A percentile compares a stretch with the other conserved stretches of the same genome.
phyloP scores from a whole-genome alignment of 2,888 invertebrate species.

The Leistus spinibarbis region DNA sequence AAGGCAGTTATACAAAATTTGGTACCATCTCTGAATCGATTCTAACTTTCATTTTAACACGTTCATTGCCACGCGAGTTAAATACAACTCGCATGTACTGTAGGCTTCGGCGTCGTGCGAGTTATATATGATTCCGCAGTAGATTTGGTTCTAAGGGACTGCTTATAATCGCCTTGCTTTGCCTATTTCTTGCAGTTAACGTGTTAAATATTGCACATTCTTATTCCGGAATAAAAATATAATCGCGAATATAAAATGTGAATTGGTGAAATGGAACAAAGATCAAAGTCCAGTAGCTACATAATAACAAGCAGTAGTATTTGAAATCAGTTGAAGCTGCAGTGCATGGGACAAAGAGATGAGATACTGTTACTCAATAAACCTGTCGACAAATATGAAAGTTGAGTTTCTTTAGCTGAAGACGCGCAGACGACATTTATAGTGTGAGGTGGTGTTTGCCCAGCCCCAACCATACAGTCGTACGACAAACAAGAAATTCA shows the following conservation, averaged over 20 bases:
- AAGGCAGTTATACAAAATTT: no score
- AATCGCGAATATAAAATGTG: not conserved
- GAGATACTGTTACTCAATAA: not conserved
- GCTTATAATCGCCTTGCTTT: no score
- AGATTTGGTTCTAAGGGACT: no score
- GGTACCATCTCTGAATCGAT: no score
- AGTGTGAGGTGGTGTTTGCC: not conserved
- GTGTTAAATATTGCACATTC: no score
- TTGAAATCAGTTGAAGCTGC: not conserved
- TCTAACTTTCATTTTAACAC: no score
- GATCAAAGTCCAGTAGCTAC: not conserved
- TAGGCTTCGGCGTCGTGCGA: no score
- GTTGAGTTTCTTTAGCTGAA: not conserved
- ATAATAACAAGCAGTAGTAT: no score
- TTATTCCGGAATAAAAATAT: not conserved
- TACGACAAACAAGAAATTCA: constrained; percentile 4
- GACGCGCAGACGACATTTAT: not conserved
- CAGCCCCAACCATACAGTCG: not conserved
- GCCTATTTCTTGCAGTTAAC: no score
- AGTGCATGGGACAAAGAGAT: not conserved
- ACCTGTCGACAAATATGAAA: constrained; percentile 5
- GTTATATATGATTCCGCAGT: no score
- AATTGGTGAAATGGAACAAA: not conserved
- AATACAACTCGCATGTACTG: no score
- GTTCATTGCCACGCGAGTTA: no score